A percentile compares a stretch with the other conserved stretches of the same genome.
Conservation (phyloP, 1,140 invertebrate species). For the Caenorhabditis elegans region DNA sequence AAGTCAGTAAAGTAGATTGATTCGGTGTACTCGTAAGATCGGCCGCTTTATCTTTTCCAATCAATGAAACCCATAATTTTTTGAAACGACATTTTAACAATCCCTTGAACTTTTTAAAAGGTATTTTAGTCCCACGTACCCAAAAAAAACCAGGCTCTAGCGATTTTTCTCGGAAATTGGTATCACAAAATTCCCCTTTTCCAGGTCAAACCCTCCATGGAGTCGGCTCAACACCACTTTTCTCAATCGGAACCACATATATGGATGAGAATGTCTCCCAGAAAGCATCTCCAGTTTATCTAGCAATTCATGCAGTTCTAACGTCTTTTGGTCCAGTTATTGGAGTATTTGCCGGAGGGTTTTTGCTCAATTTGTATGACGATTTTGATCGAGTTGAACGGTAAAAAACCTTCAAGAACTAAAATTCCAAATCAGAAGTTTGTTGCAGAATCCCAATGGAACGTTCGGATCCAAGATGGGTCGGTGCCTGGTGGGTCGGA, state of each 20-base stretch:
- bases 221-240: slow-evolving; percentile 63
- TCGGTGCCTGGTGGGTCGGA: slow-evolving; percentile 66
- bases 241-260: slow-evolving; percentile 65
- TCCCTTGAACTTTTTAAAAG: too few species aligned
- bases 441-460: slow-evolving; percentile 39
- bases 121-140: too few species aligned
- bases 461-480: slow-evolving; percentile 61
- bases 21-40: too few species aligned
- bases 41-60: too few species aligned
- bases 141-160: too few species aligned
- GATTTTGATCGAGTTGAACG: slow-evolving; percentile 64
- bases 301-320: slow-evolving; percentile 63
- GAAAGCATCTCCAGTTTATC: slow-evolving; percentile 66
- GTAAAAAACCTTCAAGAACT: slow-evolving; percentile 31
- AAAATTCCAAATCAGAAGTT: background rate
- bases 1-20: too few species aligned
- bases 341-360: slow-evolving; percentile 64
- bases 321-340: slow-evolving; percentile 63
- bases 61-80: too few species aligned
- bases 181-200: too few species aligned
- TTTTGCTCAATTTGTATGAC: slow-evolving; percentile 58
- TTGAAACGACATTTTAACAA: too few species aligned
- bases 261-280: slow-evolving; percentile 66
- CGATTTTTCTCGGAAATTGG: too few species aligned
- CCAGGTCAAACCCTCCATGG: slow-evolving; percentile 63